Percentiles rank a stretch among this genome's conserved stretches.
Evolutionary conservation across 2,797 vertebrate genomes (phyloP).

Genomic region (Mus minutoides): DNA sequence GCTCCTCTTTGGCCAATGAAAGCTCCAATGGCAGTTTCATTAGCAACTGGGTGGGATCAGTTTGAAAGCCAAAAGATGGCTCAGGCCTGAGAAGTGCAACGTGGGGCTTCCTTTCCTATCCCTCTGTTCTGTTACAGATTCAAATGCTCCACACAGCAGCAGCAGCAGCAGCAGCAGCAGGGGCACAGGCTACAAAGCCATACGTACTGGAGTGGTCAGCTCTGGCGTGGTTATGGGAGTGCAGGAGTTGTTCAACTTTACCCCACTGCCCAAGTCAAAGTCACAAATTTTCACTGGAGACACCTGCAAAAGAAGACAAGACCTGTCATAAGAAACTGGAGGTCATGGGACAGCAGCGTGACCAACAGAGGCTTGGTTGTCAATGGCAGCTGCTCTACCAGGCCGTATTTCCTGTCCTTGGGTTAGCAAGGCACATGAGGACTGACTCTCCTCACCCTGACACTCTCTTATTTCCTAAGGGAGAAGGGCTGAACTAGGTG

Average conservation of each 20-base stretch:
- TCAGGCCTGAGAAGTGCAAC: background rate
- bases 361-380: rapidly evolving
- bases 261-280: constrained; percentile 97
- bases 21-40: constrained; percentile 3
- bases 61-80: constrained; percentile 1
- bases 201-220: constrained; percentile 95
- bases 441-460: background rate
- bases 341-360: background rate
- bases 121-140: background rate
- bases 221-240: constrained; percentile 98
- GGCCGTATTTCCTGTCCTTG: background rate
- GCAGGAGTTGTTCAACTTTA: constrained; percentile 96
- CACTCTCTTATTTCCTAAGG: background rate
- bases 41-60: background rate
- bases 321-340: background rate
- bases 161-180: constrained; percentile 33
- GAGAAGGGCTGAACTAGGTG: background rate
- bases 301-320: constrained; percentile 87
- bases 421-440: constrained; percentile 8
- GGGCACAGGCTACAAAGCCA: background rate
- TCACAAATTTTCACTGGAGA: constrained; percentile 99
- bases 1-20: background rate
- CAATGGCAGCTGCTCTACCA: background rate
- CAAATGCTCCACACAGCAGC: background rate
- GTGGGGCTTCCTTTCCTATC: background rate